phyloP scores from a whole-genome alignment of 2,113 vertebrate genomes.

The Clarias macrocephalus region DNA sequence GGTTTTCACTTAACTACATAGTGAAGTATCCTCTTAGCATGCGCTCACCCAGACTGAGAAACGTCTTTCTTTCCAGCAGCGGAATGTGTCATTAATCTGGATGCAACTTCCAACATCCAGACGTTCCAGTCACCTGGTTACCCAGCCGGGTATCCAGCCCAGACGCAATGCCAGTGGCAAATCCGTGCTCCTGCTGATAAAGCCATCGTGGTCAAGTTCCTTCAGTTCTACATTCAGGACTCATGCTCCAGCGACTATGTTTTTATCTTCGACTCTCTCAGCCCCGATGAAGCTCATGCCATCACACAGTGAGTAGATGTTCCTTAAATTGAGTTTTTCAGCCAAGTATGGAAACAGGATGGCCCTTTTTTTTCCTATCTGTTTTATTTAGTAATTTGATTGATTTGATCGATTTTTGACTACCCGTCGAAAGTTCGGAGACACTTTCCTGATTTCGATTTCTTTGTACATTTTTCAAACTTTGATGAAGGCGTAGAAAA shows the following conservation, averaged over 20 bases:
- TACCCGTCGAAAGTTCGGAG: too few species aligned
- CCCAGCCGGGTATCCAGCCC: conserved; percentile 58
- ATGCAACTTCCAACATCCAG: conserved; percentile 45
- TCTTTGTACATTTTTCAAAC: too few species aligned
- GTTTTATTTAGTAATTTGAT: not conserved
- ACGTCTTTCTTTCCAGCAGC: conserved; percentile 52
- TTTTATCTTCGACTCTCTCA: conserved; percentile 74
- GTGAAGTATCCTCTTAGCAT: not conserved
- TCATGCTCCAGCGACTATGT: conserved; percentile 74
- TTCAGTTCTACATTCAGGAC: conserved; percentile 73
- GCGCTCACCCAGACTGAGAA: not conserved
- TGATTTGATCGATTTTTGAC: not conserved
- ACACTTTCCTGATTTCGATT: too few species aligned
- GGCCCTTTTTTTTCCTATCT: not conserved
- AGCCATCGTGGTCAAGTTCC: conserved; percentile 64
- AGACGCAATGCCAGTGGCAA: conserved; percentile 76
- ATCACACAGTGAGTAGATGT: conserved; percentile 72
- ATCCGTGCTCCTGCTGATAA: conserved; percentile 63
- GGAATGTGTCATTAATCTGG: conserved; percentile 64
- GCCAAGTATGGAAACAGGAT: not conserved
- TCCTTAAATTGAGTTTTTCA: not conserved
- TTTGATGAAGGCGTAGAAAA: too few species aligned
- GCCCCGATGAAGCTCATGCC: conserved; percentile 67
- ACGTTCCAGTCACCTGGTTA: conserved; percentile 67
- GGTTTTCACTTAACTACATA: not conserved